Base-by-base conservation (phyloP, 2,113 vertebrate species). In the human (Homo sapiens) region DNA sequence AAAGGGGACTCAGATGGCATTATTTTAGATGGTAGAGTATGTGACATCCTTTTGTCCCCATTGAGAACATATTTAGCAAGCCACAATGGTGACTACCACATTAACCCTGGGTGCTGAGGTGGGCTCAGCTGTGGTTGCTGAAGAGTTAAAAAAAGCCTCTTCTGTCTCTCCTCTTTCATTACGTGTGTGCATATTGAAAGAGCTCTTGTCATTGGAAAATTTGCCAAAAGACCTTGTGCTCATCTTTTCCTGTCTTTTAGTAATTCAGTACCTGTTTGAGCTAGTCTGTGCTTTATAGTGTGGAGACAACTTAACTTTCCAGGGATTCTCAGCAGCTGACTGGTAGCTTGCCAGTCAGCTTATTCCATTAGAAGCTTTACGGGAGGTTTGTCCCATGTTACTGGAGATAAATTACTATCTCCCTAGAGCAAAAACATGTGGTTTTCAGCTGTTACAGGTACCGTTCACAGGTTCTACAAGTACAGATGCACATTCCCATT, bases 291-390 rank as follows among this genome's bases (percentile, higher is more conserved):
- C 55, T 48, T 45, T 38, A 45, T 27, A 96, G 3, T 80, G 23
- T 95, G 30, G 55, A 61, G 23, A 64, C 48, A 93, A 27, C 13
- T 78, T 97, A 96, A 95, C n/a, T 76, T 96, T 97, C 80, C 22
- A 32, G 85, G 72, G 38, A n/a, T 40, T 80, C 38, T 94, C n/a
- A 59, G 76, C 23, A 91, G 35, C 27, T 82, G 14, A n/a, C 43
- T 93, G 68, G 95, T 90, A 78, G 43, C 61, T 92, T 89, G n/a
- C 4, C n/a, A 81, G 17, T 84, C 38, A 87, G 23, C 25, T 86
- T 93, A 70, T 87, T 7, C 11, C 14, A 75, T 95, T 86, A 84
- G 70, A 95, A 92, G 17, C n/a, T 93, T 95, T 92, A 43, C n/a
- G 48, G 75, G 66, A 85, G n/a, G 32, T 66, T 96, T 81, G 40